Percentiles rank a stretch among this genome's conserved stretches.
Evolutionary conservation across 2,888 invertebrate genomes (phyloP).

Genomic region (Ctenicera cuprea): DNA sequence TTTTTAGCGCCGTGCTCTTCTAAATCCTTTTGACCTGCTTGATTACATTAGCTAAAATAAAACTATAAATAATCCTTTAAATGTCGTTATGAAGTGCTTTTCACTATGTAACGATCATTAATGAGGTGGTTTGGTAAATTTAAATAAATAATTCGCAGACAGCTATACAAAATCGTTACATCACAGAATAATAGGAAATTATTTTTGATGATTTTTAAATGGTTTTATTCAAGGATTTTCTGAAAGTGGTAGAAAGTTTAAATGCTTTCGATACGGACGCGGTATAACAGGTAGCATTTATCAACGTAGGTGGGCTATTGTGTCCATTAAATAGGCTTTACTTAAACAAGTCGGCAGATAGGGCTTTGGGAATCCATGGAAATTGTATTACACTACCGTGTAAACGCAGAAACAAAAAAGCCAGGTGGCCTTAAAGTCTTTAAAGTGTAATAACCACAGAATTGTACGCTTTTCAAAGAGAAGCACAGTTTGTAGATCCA

Average conservation of each 20-base stretch:
- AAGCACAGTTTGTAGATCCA: slow-evolving; percentile 16
- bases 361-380: slow-evolving; percentile 50
- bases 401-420: slow-evolving; percentile 51
- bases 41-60: slow-evolving; percentile 11
- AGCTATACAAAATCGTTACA: background rate
- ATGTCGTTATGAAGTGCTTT: background rate
- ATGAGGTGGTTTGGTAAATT: background rate
- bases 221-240: slow-evolving; percentile 3
- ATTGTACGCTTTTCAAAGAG: slow-evolving; percentile 36
- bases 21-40: slow-evolving; percentile 20
- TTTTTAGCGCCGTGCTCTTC: slow-evolving; percentile 28
- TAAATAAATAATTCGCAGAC: slow-evolving; percentile 4
- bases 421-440: slow-evolving; percentile 34
- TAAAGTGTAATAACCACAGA: slow-evolving; percentile 47
- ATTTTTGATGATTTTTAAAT: background rate
- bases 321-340: slow-evolving; percentile 54
- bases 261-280: slow-evolving; percentile 47
- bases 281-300: slow-evolving; percentile 49
- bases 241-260: slow-evolving; percentile 7
- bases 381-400: slow-evolving; percentile 52
- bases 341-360: slow-evolving; percentile 48
- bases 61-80: slow-evolving; percentile 19
- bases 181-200: background rate
- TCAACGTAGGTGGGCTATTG: slow-evolving; percentile 56
- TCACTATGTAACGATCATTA: background rate